Evolutionary conservation across 2,888 invertebrate species (phyloP).

Genomic region (Cephus sareptanus): DNA sequence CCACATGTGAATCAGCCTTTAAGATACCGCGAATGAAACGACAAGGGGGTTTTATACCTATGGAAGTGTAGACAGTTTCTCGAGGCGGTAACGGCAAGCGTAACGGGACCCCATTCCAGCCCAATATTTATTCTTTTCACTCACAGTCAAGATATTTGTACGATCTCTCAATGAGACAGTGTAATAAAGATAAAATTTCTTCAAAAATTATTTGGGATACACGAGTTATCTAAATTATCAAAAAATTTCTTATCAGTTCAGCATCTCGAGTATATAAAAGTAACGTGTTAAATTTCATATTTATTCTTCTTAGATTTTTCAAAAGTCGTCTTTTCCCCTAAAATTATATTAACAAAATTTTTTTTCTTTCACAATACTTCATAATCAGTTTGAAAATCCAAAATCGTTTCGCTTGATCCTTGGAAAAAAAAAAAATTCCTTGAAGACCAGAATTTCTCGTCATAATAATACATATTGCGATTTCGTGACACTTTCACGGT

Average conservation of each 20-base stretch:
- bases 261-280: neutral
- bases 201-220: neutral
- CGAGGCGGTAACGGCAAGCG: constrained; percentile 64
- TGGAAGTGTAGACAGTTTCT: constrained; percentile 39
- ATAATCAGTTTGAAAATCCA: neutral
- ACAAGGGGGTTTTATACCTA: constrained; percentile 34
- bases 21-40: constrained; percentile 34
- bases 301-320: neutral
- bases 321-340: neutral
- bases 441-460: neutral
- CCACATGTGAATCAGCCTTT: neutral
- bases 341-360: neutral
- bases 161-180: neutral
- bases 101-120: constrained; percentile 64
- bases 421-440: neutral
- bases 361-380: neutral
- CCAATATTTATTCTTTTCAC: constrained; percentile 64
- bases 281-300: neutral
- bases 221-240: neutral
- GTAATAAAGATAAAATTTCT: neutral
- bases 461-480: constrained; percentile 20
- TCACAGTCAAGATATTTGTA: constrained; percentile 26
- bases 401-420: neutral
- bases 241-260: neutral
- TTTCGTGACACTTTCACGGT: constrained; percentile 60